These are phyloP conservation scores for Rhinella marina DNA, from an alignment of 2,797 vertebrate species.

Conservation along the genomic window DNA sequence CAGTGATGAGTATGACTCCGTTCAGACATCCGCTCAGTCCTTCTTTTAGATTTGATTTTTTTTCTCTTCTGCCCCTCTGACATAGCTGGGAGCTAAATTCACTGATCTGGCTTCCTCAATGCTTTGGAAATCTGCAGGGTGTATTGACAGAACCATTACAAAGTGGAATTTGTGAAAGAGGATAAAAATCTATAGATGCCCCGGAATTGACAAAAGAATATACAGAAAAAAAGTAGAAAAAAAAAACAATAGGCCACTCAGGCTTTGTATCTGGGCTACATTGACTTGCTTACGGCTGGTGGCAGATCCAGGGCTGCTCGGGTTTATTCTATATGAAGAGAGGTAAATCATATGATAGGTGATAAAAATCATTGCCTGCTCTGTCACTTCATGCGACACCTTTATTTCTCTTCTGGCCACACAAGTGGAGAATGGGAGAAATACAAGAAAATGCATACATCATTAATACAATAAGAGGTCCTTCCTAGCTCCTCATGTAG, in stretches of 20 bases:
- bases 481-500: background rate
- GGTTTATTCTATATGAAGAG: constrained; percentile 17
- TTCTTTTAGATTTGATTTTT: background rate
- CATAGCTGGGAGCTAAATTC: constrained; percentile 14
- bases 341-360: constrained; percentile 28
- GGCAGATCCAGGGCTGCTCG: background rate
- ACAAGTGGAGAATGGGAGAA: constrained; percentile 58
- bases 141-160: constrained; percentile 56
- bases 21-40: background rate
- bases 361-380: constrained; percentile 64
- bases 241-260: background rate
- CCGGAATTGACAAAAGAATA: constrained; percentile 21
- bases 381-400: constrained; percentile 57
- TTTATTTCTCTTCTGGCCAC: constrained; percentile 62
- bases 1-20: background rate
- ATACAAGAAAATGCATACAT: background rate
- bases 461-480: background rate
- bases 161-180: constrained; percentile 42
- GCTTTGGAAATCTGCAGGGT: constrained; percentile 42
- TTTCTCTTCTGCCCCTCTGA: constrained; percentile 12
- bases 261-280: background rate
- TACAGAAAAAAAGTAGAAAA: background rate
- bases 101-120: constrained; percentile 28
- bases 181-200: constrained; percentile 58
- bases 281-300: constrained; percentile 15